A percentile compares a stretch with the other conserved stretches of the same genome.
These are phyloP conservation scores for Caerostris extrusa DNA, from an alignment of 1,140 invertebrate genomes.

Conservation along the genomic window DNA sequence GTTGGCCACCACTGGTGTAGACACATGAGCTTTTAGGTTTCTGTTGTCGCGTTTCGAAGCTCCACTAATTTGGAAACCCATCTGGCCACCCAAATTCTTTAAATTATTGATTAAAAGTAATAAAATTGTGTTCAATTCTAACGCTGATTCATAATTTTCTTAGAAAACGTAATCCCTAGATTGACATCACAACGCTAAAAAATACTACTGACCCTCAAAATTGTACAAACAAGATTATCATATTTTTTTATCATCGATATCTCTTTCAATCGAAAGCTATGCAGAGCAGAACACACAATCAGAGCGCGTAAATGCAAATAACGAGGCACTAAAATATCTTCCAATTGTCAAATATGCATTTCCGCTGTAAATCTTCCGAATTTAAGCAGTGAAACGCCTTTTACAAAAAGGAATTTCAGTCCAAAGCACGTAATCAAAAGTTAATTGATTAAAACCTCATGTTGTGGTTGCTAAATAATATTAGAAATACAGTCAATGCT, in stretches of 20 bases:
- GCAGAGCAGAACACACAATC: constrained; percentile 12
- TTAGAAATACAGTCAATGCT: too few relatives aligned
- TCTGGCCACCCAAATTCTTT: too few relatives aligned
- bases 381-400: not conserved
- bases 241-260: not conserved
- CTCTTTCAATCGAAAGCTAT: not conserved
- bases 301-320: constrained; percentile 27
- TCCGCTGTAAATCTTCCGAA: constrained; percentile 24
- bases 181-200: not conserved
- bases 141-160: not conserved
- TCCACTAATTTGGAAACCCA: too few relatives aligned
- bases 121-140: too few relatives aligned
- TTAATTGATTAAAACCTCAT: too few relatives aligned
- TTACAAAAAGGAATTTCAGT: not conserved
- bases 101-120: too few relatives aligned
- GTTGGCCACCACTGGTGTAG: too few relatives aligned
- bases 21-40: too few relatives aligned
- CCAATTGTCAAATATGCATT: constrained; percentile 16
- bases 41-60: too few relatives aligned
- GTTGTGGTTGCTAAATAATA: too few relatives aligned
- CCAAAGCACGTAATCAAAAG: too few relatives aligned
- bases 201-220: constrained; percentile 23
- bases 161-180: not conserved
- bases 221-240: not conserved
- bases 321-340: not conserved